Conservation (phyloP, 1,140 invertebrate genomes). For the Brachionus paranguensis region DNA sequence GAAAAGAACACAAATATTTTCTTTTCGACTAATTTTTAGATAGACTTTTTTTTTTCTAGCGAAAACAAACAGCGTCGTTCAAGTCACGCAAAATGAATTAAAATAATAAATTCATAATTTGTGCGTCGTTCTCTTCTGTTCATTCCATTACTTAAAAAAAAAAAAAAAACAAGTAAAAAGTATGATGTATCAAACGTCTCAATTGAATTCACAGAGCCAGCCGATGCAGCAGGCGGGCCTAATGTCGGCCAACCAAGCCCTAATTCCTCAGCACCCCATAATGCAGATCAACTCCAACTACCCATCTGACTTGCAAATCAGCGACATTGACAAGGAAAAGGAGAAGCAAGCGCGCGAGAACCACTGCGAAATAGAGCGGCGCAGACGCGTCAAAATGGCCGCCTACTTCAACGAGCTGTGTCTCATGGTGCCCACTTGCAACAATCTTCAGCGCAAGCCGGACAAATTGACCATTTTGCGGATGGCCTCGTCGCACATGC, state of each 20-base stretch:
- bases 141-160: background rate
- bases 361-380: conserved; percentile 97
- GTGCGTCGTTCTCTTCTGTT: background rate
- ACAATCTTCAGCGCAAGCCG: conserved; percentile 88
- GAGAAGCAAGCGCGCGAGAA: conserved; percentile 68
- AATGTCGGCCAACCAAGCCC: background rate
- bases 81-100: conserved; percentile 38
- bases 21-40: background rate
- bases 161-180: background rate
- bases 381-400: conserved; percentile 98
- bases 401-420: conserved; percentile 98
- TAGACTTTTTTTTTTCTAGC: background rate
- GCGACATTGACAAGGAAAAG: conserved; percentile 38
- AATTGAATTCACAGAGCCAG: background rate
- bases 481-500: conserved; percentile 99
- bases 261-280: background rate
- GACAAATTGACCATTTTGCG: conserved; percentile 97
- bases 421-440: conserved; percentile 99
- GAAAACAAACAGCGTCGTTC: conserved; percentile 13
- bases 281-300: background rate
- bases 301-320: background rate
- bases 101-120: conserved; percentile 9
- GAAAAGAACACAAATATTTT: background rate
- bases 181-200: conserved; percentile 16
- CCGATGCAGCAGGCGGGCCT: background rate